Base-by-base conservation (phyloP, 2,797 vertebrate species). In the Nyctalus aviator region DNA sequence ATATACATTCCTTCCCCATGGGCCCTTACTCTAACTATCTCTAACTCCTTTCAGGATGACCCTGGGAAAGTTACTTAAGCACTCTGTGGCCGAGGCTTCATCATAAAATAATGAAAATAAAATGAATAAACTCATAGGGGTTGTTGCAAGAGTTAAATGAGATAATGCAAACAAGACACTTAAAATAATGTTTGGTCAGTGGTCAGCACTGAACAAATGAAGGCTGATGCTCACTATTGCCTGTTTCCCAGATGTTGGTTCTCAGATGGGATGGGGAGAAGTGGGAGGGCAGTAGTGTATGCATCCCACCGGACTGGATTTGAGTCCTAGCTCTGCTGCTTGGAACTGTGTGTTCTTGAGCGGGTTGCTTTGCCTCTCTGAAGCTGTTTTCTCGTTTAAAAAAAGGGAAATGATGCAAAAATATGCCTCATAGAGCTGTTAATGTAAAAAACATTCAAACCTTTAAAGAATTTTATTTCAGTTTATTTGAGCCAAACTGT, bases 281-380 rank as follows among this genome's bases (percentile, higher is more conserved):
- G 6, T 0, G 9, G 18, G 17, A 8, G 9, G 53, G 21, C 27
- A 13, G 30, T 5, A 20, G 35, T 20, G 12, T 0, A 0, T 4
- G 35, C 46, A 9, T 41, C 21, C 46, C 6, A 0, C 37, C 5
- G 8, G 48, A 13, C 37, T 27, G 13, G 20, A 37, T 27, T 32
- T 17, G n/a, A 50, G 17, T 23, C 84, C 17, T 3, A 41, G 37
- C 53, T 44, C 53, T 59, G 84, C 44, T 50, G 57, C 21, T 32
- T 11, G 8, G 30, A 50, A 2, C 62, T 44, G 14, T 46, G 62
- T n/a, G 13, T 30, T 37, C 48, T 5, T 5, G 30, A 84, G 66
- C 9, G 8, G 11, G 44, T 35, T 8, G 30, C 44, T 53, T 66
- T 64, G 48, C 20, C 23, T 77, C 73, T 82, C 30, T 23, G 25